A percentile compares a stretch with the other conserved stretches of the same genome.
These are phyloP conservation scores for Enteromius unitaeniatus DNA, from an alignment of 2,797 vertebrate genomes.

Conservation along the genomic window DNA sequence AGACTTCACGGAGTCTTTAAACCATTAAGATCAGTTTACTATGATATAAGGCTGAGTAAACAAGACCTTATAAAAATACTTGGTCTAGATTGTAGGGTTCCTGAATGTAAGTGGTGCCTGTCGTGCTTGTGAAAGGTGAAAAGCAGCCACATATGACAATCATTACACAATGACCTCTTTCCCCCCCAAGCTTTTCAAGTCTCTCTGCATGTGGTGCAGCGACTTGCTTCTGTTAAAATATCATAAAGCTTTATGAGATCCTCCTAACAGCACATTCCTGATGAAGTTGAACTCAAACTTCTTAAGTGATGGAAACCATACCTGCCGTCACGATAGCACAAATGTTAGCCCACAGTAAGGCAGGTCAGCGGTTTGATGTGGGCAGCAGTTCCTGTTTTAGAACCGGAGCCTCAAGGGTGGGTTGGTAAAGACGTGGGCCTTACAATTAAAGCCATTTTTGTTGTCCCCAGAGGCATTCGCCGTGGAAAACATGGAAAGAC, in stretches of 20 bases:
- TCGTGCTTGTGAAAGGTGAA: constrained; percentile 20
- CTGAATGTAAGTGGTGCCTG: constrained; percentile 15
- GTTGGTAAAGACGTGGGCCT: constrained; percentile 13
- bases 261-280: constrained; percentile 68
- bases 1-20: constrained; percentile 27
- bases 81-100: constrained; percentile 12
- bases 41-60: constrained; percentile 8
- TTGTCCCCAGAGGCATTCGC: background rate
- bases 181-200: constrained; percentile 63
- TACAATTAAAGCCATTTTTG: constrained; percentile 45
- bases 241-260: constrained; percentile 68
- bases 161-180: constrained; percentile 66
- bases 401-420: background rate
- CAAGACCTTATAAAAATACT: constrained; percentile 25
- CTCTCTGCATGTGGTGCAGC: constrained; percentile 70
- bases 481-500: background rate
- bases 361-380: constrained; percentile 68
- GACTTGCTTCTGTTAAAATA: constrained; percentile 63
- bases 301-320: constrained; percentile 71
- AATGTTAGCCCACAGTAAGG: constrained; percentile 44
- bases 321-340: constrained; percentile 67
- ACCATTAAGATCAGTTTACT: constrained; percentile 22
- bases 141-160: constrained; percentile 62
- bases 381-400: constrained; percentile 62
- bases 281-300: constrained; percentile 74